phyloP scores from a whole-genome alignment of 2,888 invertebrate species.

The Polietes domitor region DNA sequence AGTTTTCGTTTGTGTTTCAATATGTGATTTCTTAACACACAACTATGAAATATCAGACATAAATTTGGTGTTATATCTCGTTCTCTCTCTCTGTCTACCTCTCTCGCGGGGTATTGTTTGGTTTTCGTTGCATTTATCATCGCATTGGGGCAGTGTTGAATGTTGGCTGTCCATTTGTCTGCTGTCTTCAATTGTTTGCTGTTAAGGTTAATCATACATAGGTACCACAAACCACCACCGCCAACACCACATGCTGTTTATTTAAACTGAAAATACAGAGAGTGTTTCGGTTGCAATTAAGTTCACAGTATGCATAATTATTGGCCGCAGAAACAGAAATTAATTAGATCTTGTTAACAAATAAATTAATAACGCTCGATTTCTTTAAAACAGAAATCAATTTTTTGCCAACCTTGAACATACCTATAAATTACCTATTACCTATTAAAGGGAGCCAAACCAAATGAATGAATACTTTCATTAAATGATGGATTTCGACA shows the following conservation, averaged over 20 bases:
- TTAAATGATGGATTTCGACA: not conserved
- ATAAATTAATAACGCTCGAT: not conserved
- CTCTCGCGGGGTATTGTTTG: too few species aligned
- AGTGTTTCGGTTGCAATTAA: slow-evolving; percentile 45
- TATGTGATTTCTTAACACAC: not conserved
- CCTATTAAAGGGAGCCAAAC: not conserved
- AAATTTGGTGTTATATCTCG: not conserved
- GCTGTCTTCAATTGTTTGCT: not conserved
- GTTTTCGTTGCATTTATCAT: not conserved
- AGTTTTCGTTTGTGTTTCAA: not conserved
- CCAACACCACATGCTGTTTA: not conserved
- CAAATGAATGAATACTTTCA: not conserved
- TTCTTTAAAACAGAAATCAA: not conserved
- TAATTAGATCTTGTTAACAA: slow-evolving; percentile 13
- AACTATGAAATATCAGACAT: not conserved
- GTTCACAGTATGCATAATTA: slow-evolving; percentile 43
- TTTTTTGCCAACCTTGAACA: not conserved
- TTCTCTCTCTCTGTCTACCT: too few species aligned
- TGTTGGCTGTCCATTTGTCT: not conserved
- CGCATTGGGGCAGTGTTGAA: too few species aligned
- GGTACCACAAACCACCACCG: too few species aligned
- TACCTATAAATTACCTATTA: not conserved
- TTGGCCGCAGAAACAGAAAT: not conserved
- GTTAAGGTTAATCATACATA: not conserved
- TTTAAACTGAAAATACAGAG: not conserved